phyloP scores from a whole-genome alignment of 1,140 invertebrate species.

The Hestina assimilis region DNA sequence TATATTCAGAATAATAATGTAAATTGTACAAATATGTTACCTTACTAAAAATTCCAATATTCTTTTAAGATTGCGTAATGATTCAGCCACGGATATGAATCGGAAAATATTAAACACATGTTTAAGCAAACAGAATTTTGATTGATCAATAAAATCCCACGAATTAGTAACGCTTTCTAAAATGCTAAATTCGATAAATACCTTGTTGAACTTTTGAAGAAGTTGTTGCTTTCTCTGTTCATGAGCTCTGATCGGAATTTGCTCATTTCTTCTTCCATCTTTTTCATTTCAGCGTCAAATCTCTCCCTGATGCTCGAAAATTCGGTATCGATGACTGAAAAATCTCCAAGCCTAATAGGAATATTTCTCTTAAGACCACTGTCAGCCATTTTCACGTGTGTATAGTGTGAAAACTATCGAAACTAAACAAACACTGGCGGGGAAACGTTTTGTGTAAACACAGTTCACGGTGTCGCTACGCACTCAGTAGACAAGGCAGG shows the following conservation, averaged over 20 bases:
- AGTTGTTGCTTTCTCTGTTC: constrained; percentile 93
- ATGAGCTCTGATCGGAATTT: constrained; percentile 95
- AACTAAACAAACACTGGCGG: constrained; percentile 73
- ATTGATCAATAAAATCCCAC: not conserved
- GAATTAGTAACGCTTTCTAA: not conserved
- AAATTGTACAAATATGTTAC: constrained; percentile 33
- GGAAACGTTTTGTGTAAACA: constrained; percentile 67
- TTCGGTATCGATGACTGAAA: constrained; percentile 97
- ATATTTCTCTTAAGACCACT: constrained; percentile 91
- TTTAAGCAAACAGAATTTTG: constrained; percentile 7
- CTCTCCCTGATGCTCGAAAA: constrained; percentile 97
- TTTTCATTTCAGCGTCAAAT: constrained; percentile 97
- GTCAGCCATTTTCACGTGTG: constrained; percentile 83
- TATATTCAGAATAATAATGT: constrained; percentile 65
- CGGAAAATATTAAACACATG: constrained; percentile 12
- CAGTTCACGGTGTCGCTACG: constrained; percentile 59
- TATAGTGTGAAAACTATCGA: constrained; percentile 51
- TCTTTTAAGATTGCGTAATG: constrained; percentile 31
- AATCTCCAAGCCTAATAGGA: constrained; percentile 95
- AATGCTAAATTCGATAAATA: constrained; percentile 72
- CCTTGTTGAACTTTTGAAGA: constrained; percentile 93
- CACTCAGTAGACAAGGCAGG: constrained; percentile 66
- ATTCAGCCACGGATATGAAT: constrained; percentile 8
- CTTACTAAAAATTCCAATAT: constrained; percentile 26
- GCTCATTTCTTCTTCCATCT: constrained; percentile 99